Evolutionary conservation across 2,113 vertebrate species (phyloP).

Genomic region (Microcebus murinus): DNA sequence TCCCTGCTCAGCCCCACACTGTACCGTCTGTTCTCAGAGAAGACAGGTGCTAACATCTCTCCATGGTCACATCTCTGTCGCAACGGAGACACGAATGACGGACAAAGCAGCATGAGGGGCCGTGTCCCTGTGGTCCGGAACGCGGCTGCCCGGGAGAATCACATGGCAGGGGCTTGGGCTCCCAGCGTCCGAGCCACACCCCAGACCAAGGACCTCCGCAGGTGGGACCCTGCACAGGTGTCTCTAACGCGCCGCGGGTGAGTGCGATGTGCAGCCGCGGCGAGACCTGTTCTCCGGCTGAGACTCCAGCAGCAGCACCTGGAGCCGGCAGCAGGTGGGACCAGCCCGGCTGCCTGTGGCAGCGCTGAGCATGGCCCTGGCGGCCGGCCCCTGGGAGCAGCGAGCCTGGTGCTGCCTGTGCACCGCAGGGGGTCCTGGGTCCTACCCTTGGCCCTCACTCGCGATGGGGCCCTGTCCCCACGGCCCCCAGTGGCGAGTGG

Average conservation of each 20-base stretch:
- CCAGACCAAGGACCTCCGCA: background rate
- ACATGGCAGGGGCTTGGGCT: background rate
- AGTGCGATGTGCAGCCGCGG: background rate
- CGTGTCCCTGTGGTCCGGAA: no score
- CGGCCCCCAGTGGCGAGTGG: background rate
- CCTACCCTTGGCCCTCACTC: background rate
- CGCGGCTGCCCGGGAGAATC: background rate
- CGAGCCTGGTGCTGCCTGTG: fast-evolving
- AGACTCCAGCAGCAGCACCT: background rate
- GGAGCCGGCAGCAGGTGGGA: no score
- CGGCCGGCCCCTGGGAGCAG: background rate
- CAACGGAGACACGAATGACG: background rate
- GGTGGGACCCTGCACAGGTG: background rate
- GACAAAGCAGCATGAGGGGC: background rate
- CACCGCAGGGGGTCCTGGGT: background rate
- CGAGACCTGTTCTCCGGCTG: background rate
- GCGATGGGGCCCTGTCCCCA: background rate
- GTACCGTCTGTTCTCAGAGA: background rate
- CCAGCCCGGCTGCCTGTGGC: background rate
- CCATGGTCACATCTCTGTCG: background rate
- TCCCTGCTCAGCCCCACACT: no score
- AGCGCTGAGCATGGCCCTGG: background rate
- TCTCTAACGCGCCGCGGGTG: background rate
- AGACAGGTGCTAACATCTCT: background rate
- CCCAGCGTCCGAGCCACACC: background rate